These are phyloP conservation scores for Dryomyza anilis DNA, from an alignment of 2,888 invertebrate genomes.

Conservation along the genomic window DNA sequence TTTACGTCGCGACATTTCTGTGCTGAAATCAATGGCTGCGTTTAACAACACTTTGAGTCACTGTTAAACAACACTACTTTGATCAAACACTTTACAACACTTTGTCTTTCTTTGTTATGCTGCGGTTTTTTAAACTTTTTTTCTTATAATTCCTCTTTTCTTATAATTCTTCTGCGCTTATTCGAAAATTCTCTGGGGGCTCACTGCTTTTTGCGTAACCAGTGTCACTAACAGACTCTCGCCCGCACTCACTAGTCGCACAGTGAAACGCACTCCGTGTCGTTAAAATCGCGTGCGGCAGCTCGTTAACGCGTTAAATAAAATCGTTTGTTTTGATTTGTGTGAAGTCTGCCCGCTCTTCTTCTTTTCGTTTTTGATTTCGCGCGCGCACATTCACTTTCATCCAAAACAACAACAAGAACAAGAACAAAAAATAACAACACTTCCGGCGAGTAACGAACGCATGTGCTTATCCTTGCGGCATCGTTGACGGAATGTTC, in stretches of 20 bases:
- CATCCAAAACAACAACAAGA: no score
- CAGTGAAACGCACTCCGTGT: background rate
- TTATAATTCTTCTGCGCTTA: no score
- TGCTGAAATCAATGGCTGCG: background rate
- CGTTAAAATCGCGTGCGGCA: no score
- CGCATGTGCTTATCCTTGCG: conserved; percentile 54
- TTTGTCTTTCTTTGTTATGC: background rate
- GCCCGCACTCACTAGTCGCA: background rate
- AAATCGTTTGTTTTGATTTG: conserved; percentile 9
- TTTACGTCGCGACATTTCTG: conserved; percentile 72
- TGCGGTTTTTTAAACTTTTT: no score
- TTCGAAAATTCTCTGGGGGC: no score
- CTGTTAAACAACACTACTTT: no score
- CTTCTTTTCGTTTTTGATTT: background rate
- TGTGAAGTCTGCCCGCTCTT: background rate
- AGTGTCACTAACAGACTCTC: background rate
- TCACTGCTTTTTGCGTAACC: no score
- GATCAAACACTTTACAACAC: background rate
- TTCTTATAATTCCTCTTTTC: no score
- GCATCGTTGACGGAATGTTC: conserved; percentile 50
- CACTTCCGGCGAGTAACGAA: conserved; percentile 28
- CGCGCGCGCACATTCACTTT: conserved; percentile 19
- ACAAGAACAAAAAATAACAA: no score
- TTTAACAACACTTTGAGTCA: conserved; percentile 15
- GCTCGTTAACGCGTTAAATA: conserved; percentile 23